Evolutionary conservation across 2,888 invertebrate genomes (phyloP).

Genomic region (Electrophaes corylata): DNA sequence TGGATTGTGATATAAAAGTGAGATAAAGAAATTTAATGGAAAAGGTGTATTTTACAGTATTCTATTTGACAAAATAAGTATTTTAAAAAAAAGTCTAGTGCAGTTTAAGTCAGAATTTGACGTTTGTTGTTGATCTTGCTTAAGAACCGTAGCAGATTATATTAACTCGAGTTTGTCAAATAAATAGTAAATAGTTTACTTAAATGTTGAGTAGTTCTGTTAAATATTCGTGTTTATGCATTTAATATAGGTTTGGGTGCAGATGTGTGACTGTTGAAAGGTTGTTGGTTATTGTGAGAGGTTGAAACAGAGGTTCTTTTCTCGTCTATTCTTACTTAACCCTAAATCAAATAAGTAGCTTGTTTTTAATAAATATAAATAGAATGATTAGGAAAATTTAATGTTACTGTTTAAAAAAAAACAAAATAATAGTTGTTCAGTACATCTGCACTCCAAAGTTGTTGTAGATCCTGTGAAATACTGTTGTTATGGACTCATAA

Average conservation of each 20-base stretch:
- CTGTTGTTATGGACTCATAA: slow-evolving; percentile 69
- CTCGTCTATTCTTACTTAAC: not conserved
- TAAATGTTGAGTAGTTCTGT: slow-evolving; percentile 23
- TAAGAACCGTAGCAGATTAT: not conserved
- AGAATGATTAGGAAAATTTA: not conserved
- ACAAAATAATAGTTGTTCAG: not conserved
- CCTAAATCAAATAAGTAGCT: not conserved
- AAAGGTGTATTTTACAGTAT: slow-evolving; percentile 20
- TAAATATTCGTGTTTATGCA: slow-evolving; percentile 43
- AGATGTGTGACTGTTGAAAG: slow-evolving; percentile 44
- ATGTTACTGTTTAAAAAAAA: not conserved
- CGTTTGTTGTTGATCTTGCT: not conserved
- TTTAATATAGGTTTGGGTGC: slow-evolving; percentile 62
- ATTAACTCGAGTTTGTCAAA: slow-evolving; percentile 6
- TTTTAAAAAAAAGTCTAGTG: not conserved
- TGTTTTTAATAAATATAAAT: not conserved
- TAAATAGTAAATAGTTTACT: slow-evolving; percentile 8
- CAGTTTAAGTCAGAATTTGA: not conserved
- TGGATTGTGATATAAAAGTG: slow-evolving; percentile 32
- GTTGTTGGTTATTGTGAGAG: not conserved
- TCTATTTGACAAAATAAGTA: slow-evolving; percentile 11
- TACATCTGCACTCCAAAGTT: slow-evolving; percentile 61
- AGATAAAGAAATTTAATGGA: slow-evolving; percentile 15
- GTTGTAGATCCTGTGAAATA: slow-evolving; percentile 63
- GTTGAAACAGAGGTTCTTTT: not conserved